Base-by-base conservation (phyloP, 2,113 vertebrate species). In the Chionomys nivalis region DNA sequence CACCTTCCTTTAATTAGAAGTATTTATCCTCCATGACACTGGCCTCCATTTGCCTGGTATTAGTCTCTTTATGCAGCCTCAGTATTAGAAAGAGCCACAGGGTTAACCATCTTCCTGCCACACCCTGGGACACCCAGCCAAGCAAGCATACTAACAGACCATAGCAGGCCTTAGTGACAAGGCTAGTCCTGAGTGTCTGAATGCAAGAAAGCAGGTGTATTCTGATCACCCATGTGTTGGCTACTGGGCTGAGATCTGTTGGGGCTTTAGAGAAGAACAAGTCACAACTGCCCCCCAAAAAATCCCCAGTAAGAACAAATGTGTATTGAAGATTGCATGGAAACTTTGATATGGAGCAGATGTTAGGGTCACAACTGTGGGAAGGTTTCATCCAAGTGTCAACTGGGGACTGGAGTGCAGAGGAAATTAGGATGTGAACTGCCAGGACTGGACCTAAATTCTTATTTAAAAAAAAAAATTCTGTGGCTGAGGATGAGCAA, bases 1-100 rank as follows among this genome's bases (percentile, higher is more conserved):
- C 87, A 78, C 66, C 92, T 91, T 94, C 87, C 65, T 94, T 96
- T 95, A 96, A 97, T 97, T 96, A 96, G 96, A 95, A 89, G 68
- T 92, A 94, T 76, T 91, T 94, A 94, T 61, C 70, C 65, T 95
- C 90, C 36, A 23, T 61, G 94, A 94, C 90, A 90, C 55, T 81
- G 90, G 79, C 81, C 93, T 77, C 91, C 90, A 94, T 95, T 96
- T 97, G 12, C 49, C 49, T 52, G 3, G 49, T 52, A 52, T 52
- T 52, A 52, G 95, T 96, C 49, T 70, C 33, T 96, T 95, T 75
- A 36, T 42, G 63, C 36, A 65, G 58, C n/a, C 11, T 90, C 66
- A n/a, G 68, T 77, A 79, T 95, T 91, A 68, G 55, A 87, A 24
- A 0, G 21, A 90, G 19, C 61, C 82, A 66, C n/a, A 21, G 93